Percentiles rank a stretch among this genome's conserved stretches.
phyloP scores from a whole-genome alignment of 1,140 invertebrate species.

The Alviniconcha marisindica region DNA sequence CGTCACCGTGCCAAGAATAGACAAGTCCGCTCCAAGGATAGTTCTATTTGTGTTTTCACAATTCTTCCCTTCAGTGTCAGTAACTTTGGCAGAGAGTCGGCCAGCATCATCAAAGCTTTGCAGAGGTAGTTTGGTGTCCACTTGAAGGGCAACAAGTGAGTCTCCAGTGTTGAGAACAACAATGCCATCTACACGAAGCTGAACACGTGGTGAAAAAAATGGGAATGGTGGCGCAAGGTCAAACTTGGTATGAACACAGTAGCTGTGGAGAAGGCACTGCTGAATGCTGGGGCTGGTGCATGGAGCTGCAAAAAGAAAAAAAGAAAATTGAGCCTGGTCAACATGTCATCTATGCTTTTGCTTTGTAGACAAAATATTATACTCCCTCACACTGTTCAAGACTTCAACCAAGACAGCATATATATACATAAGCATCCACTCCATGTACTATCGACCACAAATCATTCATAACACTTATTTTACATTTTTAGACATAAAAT shows the following conservation, averaged over 20 bases:
- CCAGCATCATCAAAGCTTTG: conserved; percentile 51
- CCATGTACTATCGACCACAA: too few relatives aligned
- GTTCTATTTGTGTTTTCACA: conserved; percentile 36
- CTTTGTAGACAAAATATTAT: too few relatives aligned
- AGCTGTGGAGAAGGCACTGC: conserved; percentile 82
- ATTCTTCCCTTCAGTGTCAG: conserved; percentile 30
- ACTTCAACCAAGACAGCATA: too few relatives aligned
- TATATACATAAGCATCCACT: too few relatives aligned
- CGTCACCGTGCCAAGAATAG: conserved; percentile 48
- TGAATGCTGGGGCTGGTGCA: conserved; percentile 41
- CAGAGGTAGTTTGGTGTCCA: conserved; percentile 49
- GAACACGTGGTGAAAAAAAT: conserved; percentile 80
- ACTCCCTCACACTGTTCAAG: too few relatives aligned
- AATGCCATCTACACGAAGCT: conserved; percentile 81
- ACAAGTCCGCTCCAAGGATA: conserved; percentile 52
- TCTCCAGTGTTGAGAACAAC: conserved; percentile 85
- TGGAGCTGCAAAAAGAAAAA: conserved; percentile 36
- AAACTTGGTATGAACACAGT: conserved; percentile 84
- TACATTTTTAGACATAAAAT: too few relatives aligned
- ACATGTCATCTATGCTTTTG: too few relatives aligned
- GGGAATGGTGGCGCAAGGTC: conserved; percentile 84
- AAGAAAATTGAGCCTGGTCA: too few relatives aligned
- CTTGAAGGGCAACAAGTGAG: conserved; percentile 81
- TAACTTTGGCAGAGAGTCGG: conserved; percentile 41
- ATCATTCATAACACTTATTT: too few relatives aligned